Evolutionary conservation across 2,888 invertebrate genomes (phyloP).

Genomic region (Agelastica alni): DNA sequence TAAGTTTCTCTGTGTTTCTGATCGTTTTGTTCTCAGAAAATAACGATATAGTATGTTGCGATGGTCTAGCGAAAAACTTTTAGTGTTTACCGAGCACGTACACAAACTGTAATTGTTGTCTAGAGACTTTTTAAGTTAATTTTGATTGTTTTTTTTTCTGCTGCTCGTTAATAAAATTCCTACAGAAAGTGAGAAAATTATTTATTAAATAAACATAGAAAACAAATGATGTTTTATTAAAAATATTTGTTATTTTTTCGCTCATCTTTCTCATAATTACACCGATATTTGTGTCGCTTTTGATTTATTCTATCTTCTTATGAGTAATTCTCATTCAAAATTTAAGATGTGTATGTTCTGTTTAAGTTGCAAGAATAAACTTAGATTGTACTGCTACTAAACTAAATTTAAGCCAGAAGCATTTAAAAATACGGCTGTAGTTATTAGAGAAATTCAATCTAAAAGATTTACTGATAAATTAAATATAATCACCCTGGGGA

Average conservation of each 20-base stretch:
- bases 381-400: too few relatives aligned
- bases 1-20: constrained; percentile 9
- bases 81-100: constrained; percentile 31
- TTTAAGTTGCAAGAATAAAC: too few relatives aligned
- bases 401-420: too few relatives aligned
- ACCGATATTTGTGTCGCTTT: too few relatives aligned
- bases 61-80: constrained; percentile 14
- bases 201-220: constrained; percentile 23
- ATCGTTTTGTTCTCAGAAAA: constrained; percentile 15
- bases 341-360: too few relatives aligned
- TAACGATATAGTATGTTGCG: constrained; percentile 15
- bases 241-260: constrained; percentile 10
- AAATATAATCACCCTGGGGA: too few relatives aligned
- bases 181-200: constrained; percentile 23
- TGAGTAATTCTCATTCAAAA: too few relatives aligned
- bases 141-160: constrained; percentile 29
- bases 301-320: too few relatives aligned
- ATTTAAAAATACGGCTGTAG: too few relatives aligned
- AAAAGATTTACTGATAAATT: too few relatives aligned
- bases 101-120: constrained; percentile 28
- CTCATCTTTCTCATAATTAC: too few relatives aligned
- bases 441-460: too few relatives aligned
- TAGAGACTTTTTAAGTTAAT: constrained; percentile 28
- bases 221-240: constrained; percentile 13
- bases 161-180: constrained; percentile 23